Percentiles rank a stretch among this genome's conserved stretches.
Evolutionary conservation across 2,888 invertebrate genomes (phyloP).

Genomic region (Trileptium ribeirensis): DNA sequence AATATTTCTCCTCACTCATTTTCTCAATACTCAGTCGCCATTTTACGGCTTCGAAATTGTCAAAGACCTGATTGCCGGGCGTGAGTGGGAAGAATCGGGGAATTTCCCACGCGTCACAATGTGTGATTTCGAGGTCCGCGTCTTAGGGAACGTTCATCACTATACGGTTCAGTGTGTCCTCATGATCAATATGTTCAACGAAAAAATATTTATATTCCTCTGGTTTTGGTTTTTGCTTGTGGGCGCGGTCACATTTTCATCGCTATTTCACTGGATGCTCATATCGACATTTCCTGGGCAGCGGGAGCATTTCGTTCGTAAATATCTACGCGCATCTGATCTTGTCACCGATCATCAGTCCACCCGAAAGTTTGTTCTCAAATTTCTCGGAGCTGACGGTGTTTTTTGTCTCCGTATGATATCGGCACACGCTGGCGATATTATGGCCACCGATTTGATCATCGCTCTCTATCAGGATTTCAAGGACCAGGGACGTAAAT

Average conservation of each 20-base stretch:
- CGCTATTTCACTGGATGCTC: slow-evolving; percentile 49
- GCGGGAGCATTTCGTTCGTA: slow-evolving; percentile 51
- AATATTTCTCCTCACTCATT: slow-evolving; percentile 51
- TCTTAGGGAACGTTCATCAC: slow-evolving; percentile 52
- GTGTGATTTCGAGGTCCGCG: slow-evolving; percentile 54
- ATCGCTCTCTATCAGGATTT: slow-evolving; percentile 50
- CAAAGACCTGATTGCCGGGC: slow-evolving; percentile 48
- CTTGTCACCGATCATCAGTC: slow-evolving; percentile 50
- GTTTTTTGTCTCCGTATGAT: slow-evolving; percentile 52
- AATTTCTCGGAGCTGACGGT: slow-evolving; percentile 49
- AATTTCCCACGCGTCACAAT: slow-evolving; percentile 52
- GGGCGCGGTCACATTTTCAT: slow-evolving; percentile 46
- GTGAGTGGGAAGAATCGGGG: slow-evolving; percentile 50
- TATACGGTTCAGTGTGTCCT: slow-evolving; percentile 52
- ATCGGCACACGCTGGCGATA: slow-evolving; percentile 50
- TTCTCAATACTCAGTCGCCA: slow-evolving; percentile 51
- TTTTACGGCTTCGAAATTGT: slow-evolving; percentile 52
- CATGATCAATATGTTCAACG: slow-evolving; percentile 46
- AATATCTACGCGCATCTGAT: slow-evolving; percentile 50
- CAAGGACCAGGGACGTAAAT: slow-evolving; percentile 46
- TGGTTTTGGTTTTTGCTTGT: slow-evolving; percentile 52
- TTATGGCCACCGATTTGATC: slow-evolving; percentile 50
- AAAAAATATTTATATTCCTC: slow-evolving; percentile 49
- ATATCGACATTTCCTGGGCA: slow-evolving; percentile 49
- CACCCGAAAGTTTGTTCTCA: slow-evolving; percentile 51